phyloP scores from a whole-genome alignment of 2,888 invertebrate genomes.

The Chromoteleia sp. region DNA sequence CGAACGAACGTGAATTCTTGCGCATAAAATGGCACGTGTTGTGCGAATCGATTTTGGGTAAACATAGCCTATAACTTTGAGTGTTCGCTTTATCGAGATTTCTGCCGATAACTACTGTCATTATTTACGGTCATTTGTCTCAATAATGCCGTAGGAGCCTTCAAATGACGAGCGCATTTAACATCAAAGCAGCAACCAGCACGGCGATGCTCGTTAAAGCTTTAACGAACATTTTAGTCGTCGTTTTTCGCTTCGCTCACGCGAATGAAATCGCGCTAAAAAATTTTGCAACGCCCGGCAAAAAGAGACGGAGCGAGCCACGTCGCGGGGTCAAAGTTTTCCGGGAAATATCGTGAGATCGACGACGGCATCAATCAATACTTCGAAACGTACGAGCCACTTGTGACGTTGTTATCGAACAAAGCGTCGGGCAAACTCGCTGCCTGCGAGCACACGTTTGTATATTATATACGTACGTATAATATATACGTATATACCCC shows the following conservation, averaged over 20 bases:
- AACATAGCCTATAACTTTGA: conserved; percentile 45
- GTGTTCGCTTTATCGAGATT: conserved; percentile 50
- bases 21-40: conserved; percentile 30
- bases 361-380: conserved; percentile 17
- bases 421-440: conserved; percentile 12
- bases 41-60: conserved; percentile 43
- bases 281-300: conserved; percentile 4
- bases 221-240: conserved; percentile 57
- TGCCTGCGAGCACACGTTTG: neutral
- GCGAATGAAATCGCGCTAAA: conserved; percentile 45
- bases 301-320: neutral
- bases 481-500: neutral
- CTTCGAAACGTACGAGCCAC: conserved; percentile 17
- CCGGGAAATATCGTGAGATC: conserved; percentile 49
- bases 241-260: conserved; percentile 47
- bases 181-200: conserved; percentile 54
- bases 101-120: conserved; percentile 51
- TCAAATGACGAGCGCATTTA: conserved; percentile 50
- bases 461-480: neutral
- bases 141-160: conserved; percentile 61
- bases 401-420: conserved; percentile 31
- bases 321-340: conserved; percentile 42
- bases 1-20: conserved; percentile 14
- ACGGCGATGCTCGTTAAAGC: conserved; percentile 52
- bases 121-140: conserved; percentile 67